These are phyloP conservation scores for Empis stercorea DNA, from an alignment of 2,888 invertebrate genomes.

Conservation along the genomic window DNA sequence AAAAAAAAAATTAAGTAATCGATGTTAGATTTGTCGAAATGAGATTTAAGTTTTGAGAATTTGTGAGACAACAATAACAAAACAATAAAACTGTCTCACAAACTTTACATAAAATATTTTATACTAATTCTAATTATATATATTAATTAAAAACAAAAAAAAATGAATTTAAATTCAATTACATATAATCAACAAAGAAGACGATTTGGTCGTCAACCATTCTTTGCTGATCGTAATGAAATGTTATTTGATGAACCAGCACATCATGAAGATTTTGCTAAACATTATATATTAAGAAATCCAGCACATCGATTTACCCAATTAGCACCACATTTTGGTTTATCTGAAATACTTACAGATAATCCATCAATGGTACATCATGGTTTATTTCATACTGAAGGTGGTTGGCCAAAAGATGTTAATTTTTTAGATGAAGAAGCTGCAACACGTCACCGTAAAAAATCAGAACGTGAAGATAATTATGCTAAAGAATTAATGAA, in stretches of 20 bases:
- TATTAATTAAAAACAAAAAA: too few relatives aligned
- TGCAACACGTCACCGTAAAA: conserved; percentile 57
- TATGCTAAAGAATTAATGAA: conserved; percentile 52
- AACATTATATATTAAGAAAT: conserved; percentile 44
- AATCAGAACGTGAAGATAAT: conserved; percentile 64
- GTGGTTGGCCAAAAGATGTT: conserved; percentile 74
- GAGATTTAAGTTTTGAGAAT: too few relatives aligned
- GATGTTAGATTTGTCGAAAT: too few relatives aligned
- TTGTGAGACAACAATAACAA: too few relatives aligned
- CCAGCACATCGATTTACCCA: conserved; percentile 48
- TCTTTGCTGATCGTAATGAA: conserved; percentile 54
- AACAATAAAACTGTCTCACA: too few relatives aligned
- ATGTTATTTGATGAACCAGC: conserved; percentile 48
- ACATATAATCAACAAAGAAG: conserved; percentile 40
- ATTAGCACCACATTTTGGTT: conserved; percentile 38
- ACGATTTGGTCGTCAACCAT: conserved; percentile 58
- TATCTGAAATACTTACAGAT: conserved; percentile 25
- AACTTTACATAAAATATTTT: too few relatives aligned
- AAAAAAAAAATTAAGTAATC: too few relatives aligned
- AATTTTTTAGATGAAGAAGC: conserved; percentile 54
- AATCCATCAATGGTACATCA: conserved; percentile 27
- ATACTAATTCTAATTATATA: too few relatives aligned
- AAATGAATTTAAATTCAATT: conserved; percentile 20
- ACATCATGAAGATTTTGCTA: conserved; percentile 38
- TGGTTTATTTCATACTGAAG: conserved; percentile 63